Base-by-base conservation (phyloP, 2,113 vertebrate species). In the Phrynosoma blainvillii region DNA sequence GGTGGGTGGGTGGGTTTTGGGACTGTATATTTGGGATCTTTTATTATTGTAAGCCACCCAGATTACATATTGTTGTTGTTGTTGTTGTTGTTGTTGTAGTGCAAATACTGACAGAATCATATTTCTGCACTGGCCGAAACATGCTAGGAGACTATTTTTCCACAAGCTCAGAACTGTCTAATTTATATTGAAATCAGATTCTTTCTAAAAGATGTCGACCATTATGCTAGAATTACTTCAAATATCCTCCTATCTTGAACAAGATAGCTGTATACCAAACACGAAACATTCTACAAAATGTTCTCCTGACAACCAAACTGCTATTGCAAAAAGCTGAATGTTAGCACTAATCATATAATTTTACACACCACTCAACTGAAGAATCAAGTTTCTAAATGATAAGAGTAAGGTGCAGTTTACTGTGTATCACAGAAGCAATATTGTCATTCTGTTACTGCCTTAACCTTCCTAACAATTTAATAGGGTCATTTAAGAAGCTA, bases 311-410 rank as follows among this genome's bases (percentile, higher is more conserved):
- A 18, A 54, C 42, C 81, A 82, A 82, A 68, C 81, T 47, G 40
- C 68, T 52, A 5, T 54, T 84, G 36, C 68, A 52, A 84, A 16
- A 52, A n/a, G 14, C 82, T 84, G 36, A 40, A 83, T 73, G 66
- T 68, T 71, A n/a, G 66, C 82, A 84, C 40, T 84, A 52, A 84
- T 84, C 66, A 54, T 27, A 71, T 54, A 71, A 84, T 84, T 84
- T 84, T 71, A 52, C 27, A 66, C 54, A 68, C 80, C 62, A 68
- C 2, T 82, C 62, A 82, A 27, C 62, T 82, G 80, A 82, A 84
- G 82, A 32, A 54, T 27, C 47, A 84, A 5, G 21, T 52, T 71
- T 71, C 68, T 52, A 84, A 47, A 30, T 47, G 68, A 71, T 32
- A 42, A 54, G 30, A 66, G 30, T n/a, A 84, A 70, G 81, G 23